Evolutionary conservation across 2,797 vertebrate species (phyloP).

Genomic region (Thalassophryne amazonica): DNA sequence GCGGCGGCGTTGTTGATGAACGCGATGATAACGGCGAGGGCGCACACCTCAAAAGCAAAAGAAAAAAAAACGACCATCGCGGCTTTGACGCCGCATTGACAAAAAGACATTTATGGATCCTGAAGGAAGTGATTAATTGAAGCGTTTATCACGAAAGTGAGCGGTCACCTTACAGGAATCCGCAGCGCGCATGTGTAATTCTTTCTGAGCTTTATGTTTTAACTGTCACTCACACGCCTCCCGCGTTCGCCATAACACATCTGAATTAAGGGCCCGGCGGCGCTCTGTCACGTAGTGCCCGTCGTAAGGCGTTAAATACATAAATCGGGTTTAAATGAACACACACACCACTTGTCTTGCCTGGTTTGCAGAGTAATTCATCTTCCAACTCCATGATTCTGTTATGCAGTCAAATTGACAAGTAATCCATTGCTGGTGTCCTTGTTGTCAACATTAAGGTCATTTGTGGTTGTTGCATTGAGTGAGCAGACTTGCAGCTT

Average conservation of each 20-base stretch:
- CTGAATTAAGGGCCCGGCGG: slow-evolving; percentile 72
- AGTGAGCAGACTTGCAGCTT: slow-evolving; percentile 62
- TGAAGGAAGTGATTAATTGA: too few species aligned
- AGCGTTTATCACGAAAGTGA: too few species aligned
- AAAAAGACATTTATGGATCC: slow-evolving; percentile 18
- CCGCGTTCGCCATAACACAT: slow-evolving; percentile 67
- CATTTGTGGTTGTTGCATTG: slow-evolving; percentile 75
- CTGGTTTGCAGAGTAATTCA: slow-evolving; percentile 81
- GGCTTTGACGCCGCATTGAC: background rate
- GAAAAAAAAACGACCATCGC: slow-evolving; percentile 8
- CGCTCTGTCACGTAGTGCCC: slow-evolving; percentile 65
- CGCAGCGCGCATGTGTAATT: too few species aligned
- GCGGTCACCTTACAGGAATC: too few species aligned
- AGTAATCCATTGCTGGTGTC: slow-evolving; percentile 82
- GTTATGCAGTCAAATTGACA: slow-evolving; percentile 85
- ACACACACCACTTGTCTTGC: slow-evolving; percentile 81
- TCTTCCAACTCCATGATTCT: slow-evolving; percentile 81
- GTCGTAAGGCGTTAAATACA: slow-evolving; percentile 78
- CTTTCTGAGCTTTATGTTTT: slow-evolving; percentile 58
- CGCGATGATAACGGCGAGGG: slow-evolving; percentile 54
- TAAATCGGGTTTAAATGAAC: slow-evolving; percentile 84
- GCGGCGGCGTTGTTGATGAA: slow-evolving; percentile 57
- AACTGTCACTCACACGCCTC: slow-evolving; percentile 58
- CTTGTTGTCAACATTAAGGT: slow-evolving; percentile 83
- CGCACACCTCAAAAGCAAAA: too few species aligned